These are phyloP conservation scores for Meteorus colon DNA, from an alignment of 2,888 invertebrate species.

Conservation along the genomic window DNA sequence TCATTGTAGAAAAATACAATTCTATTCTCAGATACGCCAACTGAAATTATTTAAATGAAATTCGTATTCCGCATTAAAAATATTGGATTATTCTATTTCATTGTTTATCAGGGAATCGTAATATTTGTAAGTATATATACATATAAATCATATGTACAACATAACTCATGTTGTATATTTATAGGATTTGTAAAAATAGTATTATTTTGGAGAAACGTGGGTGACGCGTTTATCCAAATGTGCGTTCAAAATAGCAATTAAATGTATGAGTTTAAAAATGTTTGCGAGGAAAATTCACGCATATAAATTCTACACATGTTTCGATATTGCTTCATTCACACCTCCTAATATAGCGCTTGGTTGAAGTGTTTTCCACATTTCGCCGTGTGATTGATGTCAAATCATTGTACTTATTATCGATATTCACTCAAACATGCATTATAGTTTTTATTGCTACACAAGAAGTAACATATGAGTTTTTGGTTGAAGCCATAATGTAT, in stretches of 20 bases:
- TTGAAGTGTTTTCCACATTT: too few relatives aligned
- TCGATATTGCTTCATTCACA: too few relatives aligned
- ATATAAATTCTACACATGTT: too few relatives aligned
- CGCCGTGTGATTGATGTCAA: too few relatives aligned
- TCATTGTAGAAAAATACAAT: background rate
- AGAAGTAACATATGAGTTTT: too few relatives aligned
- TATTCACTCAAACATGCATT: too few relatives aligned
- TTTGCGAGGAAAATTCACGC: background rate
- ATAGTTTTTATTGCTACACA: too few relatives aligned
- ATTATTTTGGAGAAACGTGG: background rate
- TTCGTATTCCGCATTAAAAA: background rate
- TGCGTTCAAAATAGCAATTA: background rate
- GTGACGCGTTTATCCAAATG: background rate
- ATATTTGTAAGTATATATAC: background rate
- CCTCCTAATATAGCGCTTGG: too few relatives aligned
- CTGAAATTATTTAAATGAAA: background rate
- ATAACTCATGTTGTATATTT: background rate
- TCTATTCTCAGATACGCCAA: background rate
- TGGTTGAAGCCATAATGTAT: too few relatives aligned
- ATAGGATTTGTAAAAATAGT: conserved; percentile 1
- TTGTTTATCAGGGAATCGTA: background rate
- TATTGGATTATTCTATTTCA: background rate
- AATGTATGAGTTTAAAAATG: background rate
- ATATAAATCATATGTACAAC: background rate
- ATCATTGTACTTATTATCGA: too few relatives aligned